Evolutionary conservation across 2,113 vertebrate genomes (phyloP), one percentile per base, ranked within the genome.

Genomic region (Nestor notabilis): DNA sequence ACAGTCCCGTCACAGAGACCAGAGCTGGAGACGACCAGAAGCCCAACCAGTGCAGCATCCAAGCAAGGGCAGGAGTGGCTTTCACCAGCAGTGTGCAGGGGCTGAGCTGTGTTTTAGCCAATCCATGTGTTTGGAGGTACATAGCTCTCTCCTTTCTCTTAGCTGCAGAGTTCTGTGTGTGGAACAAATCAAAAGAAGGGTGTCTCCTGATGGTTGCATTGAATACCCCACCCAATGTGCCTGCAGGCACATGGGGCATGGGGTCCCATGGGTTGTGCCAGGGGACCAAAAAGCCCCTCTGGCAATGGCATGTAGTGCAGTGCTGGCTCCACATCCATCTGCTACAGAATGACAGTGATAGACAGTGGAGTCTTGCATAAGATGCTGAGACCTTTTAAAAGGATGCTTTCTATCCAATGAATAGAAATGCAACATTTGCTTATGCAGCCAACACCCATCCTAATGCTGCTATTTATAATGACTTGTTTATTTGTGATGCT

Each of bases 181-280:
- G 33, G 37, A 53, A 33, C 25, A 4, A 50, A 31, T 24, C 58
- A 39, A 10, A 70, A 81, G 55, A 50, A 46, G 35, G 66, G 10
- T 60, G 9, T 37, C 5, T 43, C 27, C 19, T 33, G 49, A 5
- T 39, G 16, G 53, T 23, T 58, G 37, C 19, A 9, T n/a, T 49
- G 35, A 55, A 70, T 12, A 33, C 17, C 41, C 21, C 69, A 24
- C 6, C 11, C 72, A 46, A 1, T 0, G 0, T 29, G 20, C 52
- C n/a, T 52, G 44, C 17, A 3, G 44, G 44, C 28, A 37, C 24
- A 11, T 19, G 9, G 43, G 24, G 39, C 39, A 39, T 39, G 39
- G 39, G 39, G 18, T 47, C 37, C 24, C 41, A 15, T 33, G 37
- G 70, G 5, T 27, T 29, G 21, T 46, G 14, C 12, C 55, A 61